Conservation (phyloP, 2,113 vertebrate species). For the Deroptyus accipitrinus region DNA sequence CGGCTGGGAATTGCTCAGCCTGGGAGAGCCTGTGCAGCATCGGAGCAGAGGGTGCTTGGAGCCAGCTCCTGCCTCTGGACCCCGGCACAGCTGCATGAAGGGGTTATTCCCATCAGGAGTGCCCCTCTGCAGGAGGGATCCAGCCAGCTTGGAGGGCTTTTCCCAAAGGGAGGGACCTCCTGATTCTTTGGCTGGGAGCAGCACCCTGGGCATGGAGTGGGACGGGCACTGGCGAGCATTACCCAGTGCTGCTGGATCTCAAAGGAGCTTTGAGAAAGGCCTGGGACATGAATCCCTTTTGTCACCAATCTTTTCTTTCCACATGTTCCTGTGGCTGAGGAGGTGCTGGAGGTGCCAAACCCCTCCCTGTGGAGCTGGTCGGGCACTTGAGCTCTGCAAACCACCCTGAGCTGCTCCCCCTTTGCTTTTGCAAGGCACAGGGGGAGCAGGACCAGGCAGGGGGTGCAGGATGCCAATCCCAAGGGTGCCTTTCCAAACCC, state of each 20-base stretch:
- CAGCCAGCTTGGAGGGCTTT: not conserved
- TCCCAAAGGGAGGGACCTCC: not conserved
- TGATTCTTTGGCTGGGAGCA: not conserved
- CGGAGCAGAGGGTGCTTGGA: not conserved
- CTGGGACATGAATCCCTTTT: not conserved
- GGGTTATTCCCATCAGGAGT: not conserved
- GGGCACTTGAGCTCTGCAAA: not conserved
- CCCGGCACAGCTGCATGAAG: not conserved
- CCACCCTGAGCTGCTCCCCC: not conserved
- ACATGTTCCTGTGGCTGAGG: not conserved
- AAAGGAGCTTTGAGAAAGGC: not conserved
- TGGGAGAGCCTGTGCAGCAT: rapidly evolving
- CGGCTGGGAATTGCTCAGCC: not conserved
- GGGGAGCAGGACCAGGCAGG: not conserved
- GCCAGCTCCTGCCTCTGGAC: not conserved
- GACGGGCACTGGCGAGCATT: not conserved
- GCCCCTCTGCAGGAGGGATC: not conserved
- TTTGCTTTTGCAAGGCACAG: not conserved
- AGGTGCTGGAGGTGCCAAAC: not conserved
- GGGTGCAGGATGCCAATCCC: not conserved
- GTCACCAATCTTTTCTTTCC: not conserved
- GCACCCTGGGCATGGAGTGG: not conserved
- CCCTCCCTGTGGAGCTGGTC: rapidly evolving
- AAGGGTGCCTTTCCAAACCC: not conserved
- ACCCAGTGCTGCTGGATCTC: not conserved